phyloP scores from a whole-genome alignment of 2,113 vertebrate genomes.

The Athene noctua region DNA sequence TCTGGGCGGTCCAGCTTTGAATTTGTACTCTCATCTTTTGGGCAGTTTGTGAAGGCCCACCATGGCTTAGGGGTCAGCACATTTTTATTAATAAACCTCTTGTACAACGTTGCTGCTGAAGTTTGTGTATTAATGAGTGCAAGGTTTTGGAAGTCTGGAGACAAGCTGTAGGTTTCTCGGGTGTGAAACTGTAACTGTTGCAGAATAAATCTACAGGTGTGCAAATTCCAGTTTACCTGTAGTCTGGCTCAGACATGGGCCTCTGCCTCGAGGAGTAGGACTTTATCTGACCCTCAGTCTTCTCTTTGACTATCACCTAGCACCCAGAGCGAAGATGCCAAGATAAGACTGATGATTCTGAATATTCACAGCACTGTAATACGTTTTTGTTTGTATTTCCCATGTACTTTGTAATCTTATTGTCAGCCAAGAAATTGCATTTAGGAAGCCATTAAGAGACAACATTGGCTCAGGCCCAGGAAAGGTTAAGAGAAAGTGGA shows the following conservation, averaged over 20 bases:
- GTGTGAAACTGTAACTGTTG: not conserved
- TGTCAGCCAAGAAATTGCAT: conserved; percentile 16
- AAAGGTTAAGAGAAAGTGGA: not conserved
- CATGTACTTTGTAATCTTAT: not conserved
- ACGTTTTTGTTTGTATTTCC: conserved; percentile 11
- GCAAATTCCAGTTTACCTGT: not conserved
- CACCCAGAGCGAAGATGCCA: not conserved
- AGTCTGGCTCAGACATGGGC: not conserved
- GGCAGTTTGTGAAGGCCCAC: accelerated
- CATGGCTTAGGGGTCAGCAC: not conserved
- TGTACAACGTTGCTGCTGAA: not conserved
- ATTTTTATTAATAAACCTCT: not conserved
- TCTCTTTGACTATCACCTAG: not conserved
- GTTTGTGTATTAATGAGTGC: not conserved
- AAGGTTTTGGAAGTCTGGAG: not conserved
- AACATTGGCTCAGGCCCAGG: not conserved
- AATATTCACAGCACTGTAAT: not conserved
- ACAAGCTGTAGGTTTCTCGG: not conserved
- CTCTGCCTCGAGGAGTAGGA: not conserved
- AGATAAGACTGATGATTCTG: not conserved
- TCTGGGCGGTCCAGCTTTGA: not conserved
- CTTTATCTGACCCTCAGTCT: not conserved
- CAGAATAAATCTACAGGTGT: not conserved
- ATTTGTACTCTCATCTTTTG: not conserved
- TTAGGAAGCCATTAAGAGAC: not conserved